Percentiles rank a stretch among this genome's conserved stretches.
phyloP scores from a whole-genome alignment of 2,888 invertebrate species.

The Shargacucullia verbasci region DNA sequence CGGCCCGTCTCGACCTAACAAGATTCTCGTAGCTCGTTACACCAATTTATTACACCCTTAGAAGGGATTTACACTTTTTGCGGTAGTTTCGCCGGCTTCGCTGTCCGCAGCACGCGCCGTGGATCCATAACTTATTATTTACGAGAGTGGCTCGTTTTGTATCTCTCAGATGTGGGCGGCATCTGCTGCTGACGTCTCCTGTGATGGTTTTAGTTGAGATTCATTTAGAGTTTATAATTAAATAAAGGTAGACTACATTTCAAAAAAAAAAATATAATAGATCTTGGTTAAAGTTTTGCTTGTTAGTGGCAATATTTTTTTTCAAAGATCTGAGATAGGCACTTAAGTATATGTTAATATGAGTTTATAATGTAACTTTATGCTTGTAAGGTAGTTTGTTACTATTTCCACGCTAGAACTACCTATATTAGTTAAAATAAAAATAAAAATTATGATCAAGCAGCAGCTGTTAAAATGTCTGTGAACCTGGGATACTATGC shows the following conservation, averaged over 20 bases:
- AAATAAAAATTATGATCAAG: not conserved
- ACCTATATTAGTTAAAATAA: not conserved
- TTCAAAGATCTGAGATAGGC: too few relatives aligned
- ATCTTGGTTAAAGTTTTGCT: too few relatives aligned
- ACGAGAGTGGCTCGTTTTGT: slow-evolving; percentile 50
- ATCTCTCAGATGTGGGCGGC: slow-evolving; percentile 44
- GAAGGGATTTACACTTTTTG: slow-evolving; percentile 79
- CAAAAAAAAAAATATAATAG: too few relatives aligned
- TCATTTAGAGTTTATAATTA: slow-evolving; percentile 26
- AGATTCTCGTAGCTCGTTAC: slow-evolving; percentile 76
- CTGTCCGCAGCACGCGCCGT: slow-evolving; percentile 57
- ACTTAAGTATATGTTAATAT: too few relatives aligned
- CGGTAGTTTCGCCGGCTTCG: slow-evolving; percentile 64
- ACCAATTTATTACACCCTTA: slow-evolving; percentile 80
- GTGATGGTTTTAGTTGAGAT: slow-evolving; percentile 22
- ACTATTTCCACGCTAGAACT: too few relatives aligned
- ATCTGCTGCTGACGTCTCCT: slow-evolving; percentile 45
- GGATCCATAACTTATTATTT: slow-evolving; percentile 43
- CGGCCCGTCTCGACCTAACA: slow-evolving; percentile 72
- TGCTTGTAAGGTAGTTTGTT: too few relatives aligned
- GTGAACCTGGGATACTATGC: slow-evolving; percentile 23
- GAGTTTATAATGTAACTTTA: too few relatives aligned
- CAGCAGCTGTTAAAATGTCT: not conserved
- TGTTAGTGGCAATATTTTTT: too few relatives aligned
- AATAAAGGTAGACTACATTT: too few relatives aligned